Conservation (phyloP, 2,888 invertebrate genomes). For the Xestia xanthographa region DNA sequence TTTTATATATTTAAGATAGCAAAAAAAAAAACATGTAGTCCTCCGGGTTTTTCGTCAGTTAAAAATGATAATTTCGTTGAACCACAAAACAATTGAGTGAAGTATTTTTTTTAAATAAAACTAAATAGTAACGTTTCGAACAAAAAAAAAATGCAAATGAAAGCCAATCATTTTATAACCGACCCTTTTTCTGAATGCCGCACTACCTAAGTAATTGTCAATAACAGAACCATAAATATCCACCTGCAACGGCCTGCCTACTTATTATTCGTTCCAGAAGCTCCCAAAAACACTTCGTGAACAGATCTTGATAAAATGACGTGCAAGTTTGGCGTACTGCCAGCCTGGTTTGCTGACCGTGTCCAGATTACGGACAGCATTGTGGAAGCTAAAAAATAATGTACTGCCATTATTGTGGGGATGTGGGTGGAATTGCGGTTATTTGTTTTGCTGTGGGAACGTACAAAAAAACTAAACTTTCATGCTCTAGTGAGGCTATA, state of each 20-base stretch:
- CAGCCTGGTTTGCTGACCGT: constrained; percentile 52
- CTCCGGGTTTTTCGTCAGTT: no score
- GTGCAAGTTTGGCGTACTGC: constrained; percentile 58
- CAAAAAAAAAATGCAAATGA: background rate
- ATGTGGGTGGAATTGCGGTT: background rate
- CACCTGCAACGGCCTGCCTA: constrained; percentile 36
- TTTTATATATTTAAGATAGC: no score
- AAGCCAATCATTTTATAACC: background rate
- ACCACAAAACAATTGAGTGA: background rate
- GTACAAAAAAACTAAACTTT: background rate
- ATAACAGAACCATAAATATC: constrained; percentile 32
- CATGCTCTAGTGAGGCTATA: background rate
- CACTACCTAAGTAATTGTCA: background rate
- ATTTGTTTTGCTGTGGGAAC: background rate
- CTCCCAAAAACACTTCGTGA: constrained; percentile 52
- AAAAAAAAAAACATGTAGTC: no score
- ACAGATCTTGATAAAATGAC: constrained; percentile 63
- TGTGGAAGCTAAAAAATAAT: constrained; percentile 35
- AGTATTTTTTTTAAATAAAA: background rate
- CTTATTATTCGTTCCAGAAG: constrained; percentile 46
- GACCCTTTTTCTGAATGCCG: background rate
- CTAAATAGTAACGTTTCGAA: background rate
- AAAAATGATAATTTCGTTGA: background rate
- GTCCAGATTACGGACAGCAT: constrained; percentile 48
- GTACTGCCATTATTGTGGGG: constrained; percentile 27